These are phyloP conservation scores for Eristalis intricaria DNA, from an alignment of 2,888 invertebrate genomes.

Conservation along the genomic window DNA sequence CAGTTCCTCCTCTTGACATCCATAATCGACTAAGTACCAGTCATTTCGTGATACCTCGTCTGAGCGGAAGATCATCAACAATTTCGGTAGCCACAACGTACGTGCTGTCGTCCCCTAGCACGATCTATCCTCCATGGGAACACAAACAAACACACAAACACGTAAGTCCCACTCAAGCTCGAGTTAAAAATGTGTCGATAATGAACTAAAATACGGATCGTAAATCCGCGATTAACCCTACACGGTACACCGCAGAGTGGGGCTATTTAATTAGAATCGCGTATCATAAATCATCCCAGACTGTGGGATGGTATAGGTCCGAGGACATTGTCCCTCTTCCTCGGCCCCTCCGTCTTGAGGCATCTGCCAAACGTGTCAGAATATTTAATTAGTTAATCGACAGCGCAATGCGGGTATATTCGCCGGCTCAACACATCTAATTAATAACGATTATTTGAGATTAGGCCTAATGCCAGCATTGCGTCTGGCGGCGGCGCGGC, in stretches of 20 bases:
- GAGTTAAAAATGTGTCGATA: conserved; percentile 26
- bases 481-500: conserved; percentile 35
- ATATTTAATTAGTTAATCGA: conserved; percentile 60
- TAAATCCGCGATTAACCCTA: conserved; percentile 44
- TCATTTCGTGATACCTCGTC: background rate
- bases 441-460: conserved; percentile 70
- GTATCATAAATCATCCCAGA: conserved; percentile 47
- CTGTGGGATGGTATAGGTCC: background rate
- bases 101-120: background rate
- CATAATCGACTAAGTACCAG: no score
- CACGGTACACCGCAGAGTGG: conserved; percentile 5
- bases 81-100: background rate
- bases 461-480: conserved; percentile 56
- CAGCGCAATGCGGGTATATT: conserved; percentile 31
- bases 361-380: conserved; percentile 54
- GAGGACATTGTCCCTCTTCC: background rate
- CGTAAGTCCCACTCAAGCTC: background rate
- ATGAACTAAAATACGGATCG: conserved; percentile 24
- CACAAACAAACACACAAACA: background rate
- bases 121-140: conserved; percentile 2
- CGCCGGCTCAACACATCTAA: conserved; percentile 52
- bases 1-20: no score
- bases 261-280: conserved; percentile 60
- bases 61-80: background rate
- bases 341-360: background rate